Conservation (phyloP, 2,888 invertebrate genomes). For the Drosophila acutilabella region DNA sequence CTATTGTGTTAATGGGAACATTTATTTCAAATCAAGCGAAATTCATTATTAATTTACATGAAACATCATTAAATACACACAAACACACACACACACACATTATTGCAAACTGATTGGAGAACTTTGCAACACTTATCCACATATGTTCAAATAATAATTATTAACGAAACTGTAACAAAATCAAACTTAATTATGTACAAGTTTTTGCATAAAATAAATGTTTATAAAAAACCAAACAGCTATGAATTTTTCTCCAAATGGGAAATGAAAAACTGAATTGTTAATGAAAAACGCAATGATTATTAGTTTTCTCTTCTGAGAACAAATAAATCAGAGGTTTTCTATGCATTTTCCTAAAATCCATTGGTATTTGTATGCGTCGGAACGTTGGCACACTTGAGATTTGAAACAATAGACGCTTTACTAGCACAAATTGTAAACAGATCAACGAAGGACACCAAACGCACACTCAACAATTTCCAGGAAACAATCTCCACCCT, state of each 20-base stretch:
- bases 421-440: conserved; percentile 1
- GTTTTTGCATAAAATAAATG: conserved; percentile 79
- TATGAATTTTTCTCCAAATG: neutral
- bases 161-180: conserved; percentile 55
- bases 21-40: conserved; percentile 29
- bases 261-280: no score
- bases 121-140: conserved; percentile 35
- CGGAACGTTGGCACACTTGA: neutral
- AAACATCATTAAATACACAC: conserved; percentile 8
- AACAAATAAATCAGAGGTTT: neutral
- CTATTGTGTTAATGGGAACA: conserved; percentile 53
- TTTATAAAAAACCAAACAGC: conserved; percentile 61
- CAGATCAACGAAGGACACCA: conserved; percentile 3
- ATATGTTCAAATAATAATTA: conserved; percentile 52
- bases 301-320: no score
- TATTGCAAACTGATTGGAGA: conserved; percentile 30
- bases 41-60: conserved; percentile 17
- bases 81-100: conserved; percentile 21
- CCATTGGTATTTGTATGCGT: neutral
- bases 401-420: conserved; percentile 12
- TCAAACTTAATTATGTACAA: conserved; percentile 65
- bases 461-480: neutral
- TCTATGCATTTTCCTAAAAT: neutral
- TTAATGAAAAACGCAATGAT: no score
- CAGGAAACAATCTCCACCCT: neutral